These are phyloP conservation scores for Vireo altiloquus DNA, from an alignment of 2,113 vertebrate genomes.

Conservation along the genomic window DNA sequence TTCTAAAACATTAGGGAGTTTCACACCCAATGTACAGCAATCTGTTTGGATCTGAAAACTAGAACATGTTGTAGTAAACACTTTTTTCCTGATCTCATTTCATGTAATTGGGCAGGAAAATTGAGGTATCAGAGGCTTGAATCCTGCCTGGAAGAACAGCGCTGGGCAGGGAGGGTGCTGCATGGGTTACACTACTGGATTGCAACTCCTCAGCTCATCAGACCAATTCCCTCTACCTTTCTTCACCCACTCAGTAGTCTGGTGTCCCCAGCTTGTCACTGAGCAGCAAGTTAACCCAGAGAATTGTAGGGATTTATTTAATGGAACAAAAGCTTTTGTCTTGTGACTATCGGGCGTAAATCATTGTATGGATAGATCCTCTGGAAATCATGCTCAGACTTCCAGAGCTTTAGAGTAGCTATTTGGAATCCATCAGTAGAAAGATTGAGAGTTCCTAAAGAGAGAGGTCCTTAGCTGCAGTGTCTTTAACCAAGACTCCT, in stretches of 20 bases:
- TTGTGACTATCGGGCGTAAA: not conserved
- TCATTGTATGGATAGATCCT: not conserved
- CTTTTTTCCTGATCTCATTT: conserved; percentile 1
- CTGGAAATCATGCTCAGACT: not conserved
- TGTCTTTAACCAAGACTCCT: not conserved
- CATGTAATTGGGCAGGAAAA: conserved; percentile 2
- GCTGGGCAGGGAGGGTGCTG: not conserved
- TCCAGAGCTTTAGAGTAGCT: not conserved
- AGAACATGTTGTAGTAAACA: conserved; percentile 5
- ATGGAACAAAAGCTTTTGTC: not conserved
- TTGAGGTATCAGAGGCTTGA: not conserved
- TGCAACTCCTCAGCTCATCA: not conserved
- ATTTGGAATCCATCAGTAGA: not conserved
- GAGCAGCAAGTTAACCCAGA: not conserved
- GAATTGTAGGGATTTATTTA: not conserved
- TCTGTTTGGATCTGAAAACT: conserved; percentile 36
- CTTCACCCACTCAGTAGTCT: not conserved
- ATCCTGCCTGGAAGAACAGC: not conserved
- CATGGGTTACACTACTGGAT: not conserved
- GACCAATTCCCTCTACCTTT: not conserved
- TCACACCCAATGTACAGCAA: conserved; percentile 28
- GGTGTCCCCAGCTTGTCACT: not conserved
- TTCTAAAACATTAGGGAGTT: conserved; percentile 39
- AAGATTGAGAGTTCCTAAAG: not conserved
- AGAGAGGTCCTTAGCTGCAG: not conserved